Evolutionary conservation across 1,140 invertebrate genomes (phyloP), one percentile per base, ranked within the genome.

Genomic region (Pseudomyrmex concolor): DNA sequence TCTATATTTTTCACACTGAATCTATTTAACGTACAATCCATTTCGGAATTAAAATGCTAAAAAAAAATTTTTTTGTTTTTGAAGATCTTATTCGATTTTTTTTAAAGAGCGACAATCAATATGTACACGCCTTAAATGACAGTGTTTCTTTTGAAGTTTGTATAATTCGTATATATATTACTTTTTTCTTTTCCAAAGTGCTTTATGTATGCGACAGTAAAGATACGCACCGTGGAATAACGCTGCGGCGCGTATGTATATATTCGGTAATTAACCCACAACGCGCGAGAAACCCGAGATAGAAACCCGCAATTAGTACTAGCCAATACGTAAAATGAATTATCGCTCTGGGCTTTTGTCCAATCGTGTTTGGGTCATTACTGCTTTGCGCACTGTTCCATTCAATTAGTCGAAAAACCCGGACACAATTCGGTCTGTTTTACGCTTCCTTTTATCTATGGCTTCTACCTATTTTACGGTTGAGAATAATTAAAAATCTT

Each of bases 241-340:
- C n/a, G 55, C 70, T 78, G 76, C n/a, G 12, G n/a, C 45, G n/a
- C 45, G 55, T 71, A 80, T 57, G 13, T 50, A 60, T 22, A 70
- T 80, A 71, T 66, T 85, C 84, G 68, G 67, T 89, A 89, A 89
- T 86, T 89, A 90, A 89, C 84, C 82, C 71, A 63, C 84, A 86
- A 74, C 90, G 82, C 71, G 81, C 43, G 85, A 90, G 85, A 83
- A 89, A 89, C 82, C 84, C 78, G 70, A 66, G 77, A 85, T n/a
- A n/a, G n/a, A n/a, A n/a, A n/a, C n/a, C 71, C 84, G 88, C 90
- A 91, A 91, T 91, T 90, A 91, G 89, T 77, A 73, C 63, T 59
- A 80, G 74, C 71, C 90, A 77, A 88, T 90, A 86, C 88, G 88
- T 89, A 91, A 91, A 91, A 91, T 89, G 90, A 91, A 90, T 91